Base-by-base conservation (phyloP, 2,113 vertebrate species). In the Speoplatyrhinus poulsoni region DNA sequence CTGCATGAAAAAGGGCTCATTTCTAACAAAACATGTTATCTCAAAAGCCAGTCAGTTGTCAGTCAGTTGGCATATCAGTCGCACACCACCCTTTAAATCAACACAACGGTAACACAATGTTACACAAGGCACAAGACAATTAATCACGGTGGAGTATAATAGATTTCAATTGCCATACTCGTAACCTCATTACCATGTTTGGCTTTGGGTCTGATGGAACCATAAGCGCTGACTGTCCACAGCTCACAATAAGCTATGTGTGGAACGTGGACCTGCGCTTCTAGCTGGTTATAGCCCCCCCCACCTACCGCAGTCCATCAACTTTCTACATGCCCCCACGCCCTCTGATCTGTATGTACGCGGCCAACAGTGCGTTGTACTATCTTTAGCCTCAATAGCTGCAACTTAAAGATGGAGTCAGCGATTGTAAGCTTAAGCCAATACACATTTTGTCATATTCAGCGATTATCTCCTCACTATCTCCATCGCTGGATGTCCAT, bases 181-280 rank as follows among this genome's bases (percentile, higher is more conserved):
- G n/a, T 10, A n/a, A 36, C 57, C n/a, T 55, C 52, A 19, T 10
- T 12, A 36, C 60, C n/a, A 55, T 69, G 9, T 77, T 50, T 69
- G 49, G 64, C 11, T 41, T 15, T 50, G 3, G 53, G 47, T 54
- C 1, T 4, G 10, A 10, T 5, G 1, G 12, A 54, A n/a, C 52
- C 52, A 13, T 58, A 3, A 2, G 56, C 0, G 12, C 2, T 0
- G 9, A 7, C 12, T 59, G 26, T 70, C 73, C 50, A 3, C 8
- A 63, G 77, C 46, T n/a, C 6, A 0, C 7, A 52, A 50, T 0
- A n/a, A 59, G 17, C 62, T 59, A 79, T 64, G 67, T 26, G n/a
- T 65, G 56, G 69, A 78, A 81, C 60, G 67, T 61, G 10, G 64
- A 66, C 56, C 64, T 75, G 62, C 4, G n/a, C 47, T 9, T 1